A percentile compares a stretch with the other conserved stretches of the same genome.
Evolutionary conservation across 1,140 invertebrate species (phyloP).

Genomic region (Lutraria rhynchaena): DNA sequence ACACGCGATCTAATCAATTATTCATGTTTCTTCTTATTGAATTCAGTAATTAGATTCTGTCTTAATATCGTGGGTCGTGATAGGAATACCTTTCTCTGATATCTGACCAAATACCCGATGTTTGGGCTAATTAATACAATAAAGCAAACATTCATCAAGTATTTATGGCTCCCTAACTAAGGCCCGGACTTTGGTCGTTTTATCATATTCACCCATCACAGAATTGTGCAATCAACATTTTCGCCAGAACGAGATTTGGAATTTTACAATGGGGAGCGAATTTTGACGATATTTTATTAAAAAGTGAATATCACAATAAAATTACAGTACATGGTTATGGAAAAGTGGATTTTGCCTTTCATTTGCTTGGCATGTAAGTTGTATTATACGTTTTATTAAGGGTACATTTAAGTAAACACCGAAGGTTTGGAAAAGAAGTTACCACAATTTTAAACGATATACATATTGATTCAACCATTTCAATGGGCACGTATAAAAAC

Average conservation of each 20-base stretch:
- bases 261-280: background rate
- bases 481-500: background rate
- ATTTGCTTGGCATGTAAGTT: constrained; percentile 5
- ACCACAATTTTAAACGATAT: background rate
- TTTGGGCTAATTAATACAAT: constrained; percentile 45
- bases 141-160: constrained; percentile 38
- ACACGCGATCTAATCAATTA: constrained; percentile 48
- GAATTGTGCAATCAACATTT: constrained; percentile 12
- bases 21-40: constrained; percentile 20
- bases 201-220: background rate
- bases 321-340: constrained; percentile 25
- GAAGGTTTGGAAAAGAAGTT: background rate
- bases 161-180: constrained; percentile 42
- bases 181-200: constrained; percentile 34
- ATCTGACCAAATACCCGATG: background rate
- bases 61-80: constrained; percentile 15
- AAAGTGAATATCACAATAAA: background rate
- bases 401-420: background rate
- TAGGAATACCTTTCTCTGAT: background rate
- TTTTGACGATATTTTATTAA: background rate
- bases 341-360: background rate
- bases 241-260: background rate
- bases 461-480: background rate
- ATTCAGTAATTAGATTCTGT: constrained; percentile 46
- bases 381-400: background rate